Evolutionary conservation across 2,888 invertebrate genomes (phyloP).

Genomic region (Acronicta leporina): DNA sequence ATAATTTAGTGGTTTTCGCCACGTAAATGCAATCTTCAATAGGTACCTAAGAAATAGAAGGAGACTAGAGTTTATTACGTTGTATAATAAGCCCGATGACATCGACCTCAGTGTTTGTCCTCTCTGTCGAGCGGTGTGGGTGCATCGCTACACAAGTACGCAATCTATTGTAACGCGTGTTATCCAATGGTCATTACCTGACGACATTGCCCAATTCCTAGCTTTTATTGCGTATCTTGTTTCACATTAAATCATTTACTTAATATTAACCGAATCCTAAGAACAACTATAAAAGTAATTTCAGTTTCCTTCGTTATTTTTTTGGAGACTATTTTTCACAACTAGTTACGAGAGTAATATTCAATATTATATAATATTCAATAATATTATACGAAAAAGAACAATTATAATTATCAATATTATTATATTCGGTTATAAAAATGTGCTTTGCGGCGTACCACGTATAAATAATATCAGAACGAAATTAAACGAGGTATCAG

Average conservation of each 20-base stretch:
- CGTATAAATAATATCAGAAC: conserved; percentile 49
- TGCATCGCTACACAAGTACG: conserved; percentile 5
- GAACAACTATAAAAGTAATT: too few species aligned
- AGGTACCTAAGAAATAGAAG: too few species aligned
- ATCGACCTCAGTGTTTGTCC: background rate
- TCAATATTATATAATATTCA: background rate
- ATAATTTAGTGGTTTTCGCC: too few species aligned
- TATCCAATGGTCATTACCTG: too few species aligned
- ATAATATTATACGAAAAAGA: conserved; percentile 2
- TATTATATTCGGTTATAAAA: conserved; percentile 23
- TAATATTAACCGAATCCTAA: too few species aligned
- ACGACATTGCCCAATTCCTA: too few species aligned
- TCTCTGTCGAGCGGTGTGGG: background rate
- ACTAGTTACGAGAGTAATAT: background rate
- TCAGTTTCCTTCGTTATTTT: too few species aligned
- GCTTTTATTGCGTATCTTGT: too few species aligned
- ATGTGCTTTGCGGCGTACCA: conserved; percentile 30
- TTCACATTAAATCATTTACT: too few species aligned
- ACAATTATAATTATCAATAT: conserved; percentile 17
- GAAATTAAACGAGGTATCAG: conserved; percentile 43
- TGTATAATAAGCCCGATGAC: background rate
- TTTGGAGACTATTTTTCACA: background rate
- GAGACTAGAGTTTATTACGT: background rate
- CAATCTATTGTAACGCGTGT: background rate
- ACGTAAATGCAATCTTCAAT: too few species aligned